Base-by-base conservation (phyloP, 2,888 invertebrate genomes). In the Hipparchia semele region DNA sequence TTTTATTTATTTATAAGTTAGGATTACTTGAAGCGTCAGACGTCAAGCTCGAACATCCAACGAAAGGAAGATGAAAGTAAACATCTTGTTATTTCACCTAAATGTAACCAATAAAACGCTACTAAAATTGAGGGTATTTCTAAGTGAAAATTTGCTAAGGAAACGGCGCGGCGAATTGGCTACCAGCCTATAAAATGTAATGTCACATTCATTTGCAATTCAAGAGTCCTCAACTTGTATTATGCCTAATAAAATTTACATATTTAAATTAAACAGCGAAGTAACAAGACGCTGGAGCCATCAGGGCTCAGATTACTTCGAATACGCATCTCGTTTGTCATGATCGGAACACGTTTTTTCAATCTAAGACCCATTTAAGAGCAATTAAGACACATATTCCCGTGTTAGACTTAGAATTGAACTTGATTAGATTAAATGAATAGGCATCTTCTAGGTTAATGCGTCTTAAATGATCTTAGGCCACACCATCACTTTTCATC, bases 211-310 rank as follows among this genome's bases (percentile, higher is more conserved):
- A 94, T 93, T 93, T 93, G 92, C 91, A 93, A 93, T 94, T 93
- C 92, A 91, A 91, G 89, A 89, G 88, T 90, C 90, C 89, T 92
- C 90, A 89, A 89, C 86, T 90, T 87, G 91, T 92, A 91, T 92
- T 92, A 93, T 92, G 92, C 88, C 91, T 92, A 92, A 93, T 94
- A 93, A 94, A 93, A 94, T 94, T 94, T 90, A 91, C 94, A 94
- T 94, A 94, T 94, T 93, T 92, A 94, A 93, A 94, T 94, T 93
- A 93, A 92, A 93, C 89, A 88, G 88, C 87, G 87, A 91, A 90
- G 92, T 93, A 93, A 94, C 92, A 93, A 92, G 92, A 90, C 85
- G 89, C 87, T 88, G 88, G 86, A 86, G 86, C 88, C 88, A 86
- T 91, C 87, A 84, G 83, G 80, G 83, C 83, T 87, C 84, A 88